These are phyloP conservation scores for Sciurus carolinensis DNA, from an alignment of 2,797 vertebrate species.

Conservation along the genomic window DNA sequence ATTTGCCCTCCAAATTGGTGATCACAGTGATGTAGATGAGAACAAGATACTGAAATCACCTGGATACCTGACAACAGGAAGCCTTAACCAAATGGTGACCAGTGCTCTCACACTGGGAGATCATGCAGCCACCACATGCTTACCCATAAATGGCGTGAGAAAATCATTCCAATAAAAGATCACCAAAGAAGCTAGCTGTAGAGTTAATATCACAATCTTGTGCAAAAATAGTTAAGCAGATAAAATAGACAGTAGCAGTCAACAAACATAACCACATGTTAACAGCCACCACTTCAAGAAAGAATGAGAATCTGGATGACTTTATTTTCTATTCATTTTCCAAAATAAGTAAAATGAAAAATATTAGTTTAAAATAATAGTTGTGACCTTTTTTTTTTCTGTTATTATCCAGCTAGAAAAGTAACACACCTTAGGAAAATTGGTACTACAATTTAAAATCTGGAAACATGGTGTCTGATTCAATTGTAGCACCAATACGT, in stretches of 20 bases:
- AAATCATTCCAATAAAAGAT: slow-evolving; percentile 46
- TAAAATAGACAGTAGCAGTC: not conserved
- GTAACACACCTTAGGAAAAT: not conserved
- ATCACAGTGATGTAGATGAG: not conserved
- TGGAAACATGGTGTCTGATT: not conserved
- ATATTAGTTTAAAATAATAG: not conserved
- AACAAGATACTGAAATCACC: not conserved
- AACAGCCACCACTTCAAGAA: not conserved
- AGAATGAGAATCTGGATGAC: not conserved
- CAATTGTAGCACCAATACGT: not conserved
- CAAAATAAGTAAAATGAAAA: not conserved
- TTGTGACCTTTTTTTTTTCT: not conserved
- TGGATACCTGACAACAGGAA: not conserved
- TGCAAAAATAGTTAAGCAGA: slow-evolving; percentile 38
- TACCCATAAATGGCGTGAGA: not conserved
- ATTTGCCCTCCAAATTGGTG: not conserved
- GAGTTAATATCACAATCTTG: not conserved
- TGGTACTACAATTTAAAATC: not conserved
- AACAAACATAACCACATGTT: slow-evolving; percentile 4
- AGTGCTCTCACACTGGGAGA: not conserved
- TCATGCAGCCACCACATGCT: not conserved
- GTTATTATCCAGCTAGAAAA: slow-evolving; percentile 6
- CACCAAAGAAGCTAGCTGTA: not conserved
- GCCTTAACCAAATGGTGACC: not conserved
- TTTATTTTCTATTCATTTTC: slow-evolving; percentile 51